Evolutionary conservation across 2,797 vertebrate genomes (phyloP).

Genomic region (Cyclopterus lumpus): DNA sequence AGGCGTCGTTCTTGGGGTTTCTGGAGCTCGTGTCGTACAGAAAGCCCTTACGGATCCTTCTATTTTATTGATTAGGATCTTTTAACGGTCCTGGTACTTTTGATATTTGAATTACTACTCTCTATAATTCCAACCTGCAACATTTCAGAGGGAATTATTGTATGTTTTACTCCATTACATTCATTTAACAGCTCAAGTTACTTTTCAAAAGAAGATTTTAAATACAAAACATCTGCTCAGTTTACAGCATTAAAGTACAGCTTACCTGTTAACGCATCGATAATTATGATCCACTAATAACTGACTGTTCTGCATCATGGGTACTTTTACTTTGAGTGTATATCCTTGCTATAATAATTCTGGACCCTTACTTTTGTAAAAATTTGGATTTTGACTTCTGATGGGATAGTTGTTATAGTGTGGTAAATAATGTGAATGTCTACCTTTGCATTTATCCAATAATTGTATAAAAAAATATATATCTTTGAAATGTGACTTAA

Average conservation of each 20-base stretch:
- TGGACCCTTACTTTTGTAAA: not conserved
- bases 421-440: not conserved
- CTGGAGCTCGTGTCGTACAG: not conserved
- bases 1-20: slow-evolving; percentile 4
- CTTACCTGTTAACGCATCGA: not conserved
- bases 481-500: slow-evolving; percentile 7
- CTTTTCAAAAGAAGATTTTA: not conserved
- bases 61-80: not conserved
- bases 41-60: not conserved
- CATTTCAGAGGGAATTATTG: not conserved
- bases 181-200: not conserved
- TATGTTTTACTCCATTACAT: not conserved
- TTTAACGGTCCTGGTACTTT: not conserved
- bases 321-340: not conserved
- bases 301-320: not conserved
- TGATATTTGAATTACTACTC: not conserved
- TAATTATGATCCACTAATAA: not conserved
- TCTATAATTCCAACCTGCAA: not conserved
- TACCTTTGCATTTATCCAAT: not conserved
- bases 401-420: not conserved
- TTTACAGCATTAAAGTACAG: not conserved
- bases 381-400: not conserved
- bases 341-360: not conserved
- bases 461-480: not conserved
- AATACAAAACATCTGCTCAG: not conserved